Conservation (phyloP, 2,797 vertebrate genomes). For the Anomalospiza imberbis region DNA sequence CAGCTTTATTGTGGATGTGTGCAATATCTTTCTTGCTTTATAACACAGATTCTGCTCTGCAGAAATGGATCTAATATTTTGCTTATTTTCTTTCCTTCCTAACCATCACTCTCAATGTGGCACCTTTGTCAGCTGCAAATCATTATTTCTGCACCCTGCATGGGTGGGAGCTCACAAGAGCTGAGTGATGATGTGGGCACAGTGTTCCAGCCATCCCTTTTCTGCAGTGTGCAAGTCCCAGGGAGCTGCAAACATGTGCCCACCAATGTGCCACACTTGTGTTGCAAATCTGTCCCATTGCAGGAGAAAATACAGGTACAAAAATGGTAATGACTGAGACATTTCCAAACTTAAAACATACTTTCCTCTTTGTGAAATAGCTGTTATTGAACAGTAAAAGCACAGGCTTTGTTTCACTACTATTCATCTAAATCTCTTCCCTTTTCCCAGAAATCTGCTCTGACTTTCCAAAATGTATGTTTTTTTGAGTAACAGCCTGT, state of each 20-base stretch:
- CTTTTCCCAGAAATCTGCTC: background rate
- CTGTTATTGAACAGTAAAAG: background rate
- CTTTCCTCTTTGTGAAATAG: background rate
- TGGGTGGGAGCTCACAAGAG: background rate
- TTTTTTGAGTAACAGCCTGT: conserved; percentile 20
- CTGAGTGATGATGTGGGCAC: background rate
- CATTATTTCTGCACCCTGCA: background rate
- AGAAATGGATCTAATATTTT: background rate
- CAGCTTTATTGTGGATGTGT: background rate
- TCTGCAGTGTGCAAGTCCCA: background rate
- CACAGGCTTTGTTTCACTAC: background rate
- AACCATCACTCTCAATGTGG: too few species aligned
- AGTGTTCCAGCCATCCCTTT: background rate
- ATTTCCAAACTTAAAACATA: background rate
- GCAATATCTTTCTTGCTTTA: background rate
- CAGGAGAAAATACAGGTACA: background rate
- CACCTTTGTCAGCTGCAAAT: background rate
- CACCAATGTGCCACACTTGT: background rate
- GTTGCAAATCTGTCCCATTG: background rate
- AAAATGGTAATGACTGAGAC: background rate
- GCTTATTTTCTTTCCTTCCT: background rate
- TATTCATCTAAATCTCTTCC: background rate
- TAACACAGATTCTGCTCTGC: background rate
- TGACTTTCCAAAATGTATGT: background rate
- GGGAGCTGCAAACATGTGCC: background rate